Evolutionary conservation across 1,140 invertebrate species (phyloP).

Genomic region (Meloidogyne floridensis): DNA sequence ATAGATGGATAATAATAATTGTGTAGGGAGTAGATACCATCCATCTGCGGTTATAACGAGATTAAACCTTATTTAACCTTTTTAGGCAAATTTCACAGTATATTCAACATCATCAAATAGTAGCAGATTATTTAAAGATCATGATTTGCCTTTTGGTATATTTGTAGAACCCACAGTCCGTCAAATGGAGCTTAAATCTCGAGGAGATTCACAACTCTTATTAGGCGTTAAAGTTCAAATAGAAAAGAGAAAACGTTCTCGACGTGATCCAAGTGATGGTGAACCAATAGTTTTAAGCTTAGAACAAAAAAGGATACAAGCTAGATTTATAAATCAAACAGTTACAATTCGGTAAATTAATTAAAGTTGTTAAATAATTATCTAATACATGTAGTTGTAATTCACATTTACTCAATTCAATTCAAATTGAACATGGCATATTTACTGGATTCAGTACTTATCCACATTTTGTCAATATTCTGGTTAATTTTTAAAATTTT

Average conservation of each 20-base stretch:
- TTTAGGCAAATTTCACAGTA: background rate
- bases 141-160: background rate
- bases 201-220: conserved; percentile 35
- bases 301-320: conserved; percentile 35
- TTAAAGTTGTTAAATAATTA: conserved; percentile 4
- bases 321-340: conserved; percentile 32
- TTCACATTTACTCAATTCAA: conserved; percentile 35
- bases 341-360: conserved; percentile 43
- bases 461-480: conserved; percentile 32
- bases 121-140: background rate
- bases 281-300: conserved; percentile 48
- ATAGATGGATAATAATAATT: too few relatives aligned
- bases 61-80: background rate
- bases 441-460: conserved; percentile 45
- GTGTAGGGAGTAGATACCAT: background rate
- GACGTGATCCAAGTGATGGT: conserved; percentile 46
- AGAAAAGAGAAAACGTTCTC: conserved; percentile 40
- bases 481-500: conserved; percentile 32
- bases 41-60: background rate
- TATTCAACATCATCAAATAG: background rate
- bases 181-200: conserved; percentile 17
- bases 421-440: conserved; percentile 49
- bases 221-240: conserved; percentile 51
- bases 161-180: background rate
- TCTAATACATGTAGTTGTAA: conserved; percentile 29